Evolutionary conservation across 1,140 invertebrate species (phyloP), one percentile per base, ranked within the genome.

Genomic region (Trachelipus rathkii): DNA sequence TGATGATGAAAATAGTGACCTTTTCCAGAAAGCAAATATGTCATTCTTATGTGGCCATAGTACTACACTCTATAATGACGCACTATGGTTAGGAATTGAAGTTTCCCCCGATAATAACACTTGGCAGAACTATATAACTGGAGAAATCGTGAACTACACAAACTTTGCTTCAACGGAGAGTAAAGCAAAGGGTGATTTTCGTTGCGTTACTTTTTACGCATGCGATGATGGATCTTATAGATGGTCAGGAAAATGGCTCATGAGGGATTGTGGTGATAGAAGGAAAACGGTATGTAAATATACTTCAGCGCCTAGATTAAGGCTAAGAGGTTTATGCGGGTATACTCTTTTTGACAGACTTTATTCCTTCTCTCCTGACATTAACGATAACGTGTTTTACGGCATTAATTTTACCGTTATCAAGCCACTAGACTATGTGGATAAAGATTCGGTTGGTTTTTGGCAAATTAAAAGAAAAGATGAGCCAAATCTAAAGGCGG

Each of bases 241-340:
- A 10, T 77, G 72, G 44, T 53, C 68, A 3, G 76, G 72, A 8
- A 77, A 24, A 23, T 77, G 76, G 76, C 69, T 72, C 19, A 73
- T 71, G 33, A 73, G 46, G 9, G 44, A 73, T 44, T 77, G 76
- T 9, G 15, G 44, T 10, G 72, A 73, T 24, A 44, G 66, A 19
- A 67, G 67, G n/a, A 72, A 71, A 7, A 46, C 72, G 0, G 71
- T 68, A 24, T 77, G 76, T 23, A 66, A 71, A 10, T 69, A 69
- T 24, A 53, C 44, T 24, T 15, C 71, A 23, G 13, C 23, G 33
- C 71, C 71, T 13, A 21, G 44, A 21, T 60, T 77, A 11, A 73
- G 72, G 44, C 60, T 77, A 11, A 45, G 76, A 46, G 76, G 76
- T n/a, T 72, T 77, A n/a, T 77, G 76, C 66, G 69, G 70, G 11